A percentile compares a stretch with the other conserved stretches of the same genome.
Conservation (phyloP, 2,888 invertebrate species). For the Tetragnatha montana region DNA sequence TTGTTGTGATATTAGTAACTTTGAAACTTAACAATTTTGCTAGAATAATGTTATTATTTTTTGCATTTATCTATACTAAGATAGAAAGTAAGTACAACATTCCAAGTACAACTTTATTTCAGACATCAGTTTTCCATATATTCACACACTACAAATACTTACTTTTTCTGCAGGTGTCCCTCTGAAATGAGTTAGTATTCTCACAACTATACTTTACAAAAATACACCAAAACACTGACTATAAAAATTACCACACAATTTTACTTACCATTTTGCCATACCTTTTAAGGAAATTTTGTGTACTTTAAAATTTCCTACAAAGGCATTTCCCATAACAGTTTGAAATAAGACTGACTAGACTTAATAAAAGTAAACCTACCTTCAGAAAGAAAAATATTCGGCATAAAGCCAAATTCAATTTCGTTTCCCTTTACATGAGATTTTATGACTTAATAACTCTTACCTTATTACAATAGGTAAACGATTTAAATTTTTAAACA, state of each 20-base stretch:
- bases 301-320: slow-evolving; percentile 22
- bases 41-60: too few species aligned
- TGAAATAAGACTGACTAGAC: background rate
- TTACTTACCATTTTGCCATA: slow-evolving; percentile 27
- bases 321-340: background rate
- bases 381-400: background rate
- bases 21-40: too few species aligned
- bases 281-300: slow-evolving; percentile 30
- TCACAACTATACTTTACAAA: too few species aligned
- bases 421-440: background rate
- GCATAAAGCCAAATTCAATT: background rate
- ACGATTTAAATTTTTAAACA: slow-evolving; percentile 20
- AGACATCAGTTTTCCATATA: too few species aligned
- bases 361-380: slow-evolving; percentile 37
- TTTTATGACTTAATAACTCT: slow-evolving; percentile 8
- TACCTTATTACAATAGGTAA: slow-evolving; percentile 43
- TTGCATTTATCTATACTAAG: too few species aligned
- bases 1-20: too few species aligned
- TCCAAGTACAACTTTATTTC: too few species aligned
- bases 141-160: too few species aligned
- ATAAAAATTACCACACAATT: background rate
- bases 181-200: too few species aligned
- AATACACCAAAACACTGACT: too few species aligned
- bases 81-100: too few species aligned
- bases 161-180: too few species aligned